A percentile compares a stretch with the other conserved stretches of the same genome.
These are phyloP conservation scores for Peromyscus polionotus DNA, from an alignment of 2,113 vertebrate species.

Conservation along the genomic window DNA sequence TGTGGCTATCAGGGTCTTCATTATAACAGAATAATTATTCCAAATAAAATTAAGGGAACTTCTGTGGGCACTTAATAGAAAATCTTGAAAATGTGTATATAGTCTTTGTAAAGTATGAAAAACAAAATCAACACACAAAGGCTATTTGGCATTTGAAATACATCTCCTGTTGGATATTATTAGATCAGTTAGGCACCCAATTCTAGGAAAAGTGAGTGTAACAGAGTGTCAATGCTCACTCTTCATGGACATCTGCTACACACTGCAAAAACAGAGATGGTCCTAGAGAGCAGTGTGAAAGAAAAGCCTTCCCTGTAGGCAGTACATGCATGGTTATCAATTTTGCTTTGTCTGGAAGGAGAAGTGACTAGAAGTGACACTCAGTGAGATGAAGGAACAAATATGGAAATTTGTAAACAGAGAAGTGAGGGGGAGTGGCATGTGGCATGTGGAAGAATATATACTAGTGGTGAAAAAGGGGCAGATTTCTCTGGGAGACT, in stretches of 20 bases:
- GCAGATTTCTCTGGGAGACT: neutral
- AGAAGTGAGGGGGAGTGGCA: neutral
- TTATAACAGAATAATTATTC: neutral
- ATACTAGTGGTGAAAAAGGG: neutral
- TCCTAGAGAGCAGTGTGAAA: neutral
- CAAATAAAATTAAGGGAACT: neutral
- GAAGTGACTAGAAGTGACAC: neutral
- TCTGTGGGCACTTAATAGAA: neutral
- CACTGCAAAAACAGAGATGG: neutral
- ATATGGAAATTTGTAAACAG: neutral
- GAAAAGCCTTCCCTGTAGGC: fast-evolving
- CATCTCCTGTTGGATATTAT: neutral
- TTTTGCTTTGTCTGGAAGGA: neutral
- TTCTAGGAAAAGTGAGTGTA: neutral
- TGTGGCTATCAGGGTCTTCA: neutral
- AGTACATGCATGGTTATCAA: neutral
- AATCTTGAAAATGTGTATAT: neutral
- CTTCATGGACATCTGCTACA: neutral
- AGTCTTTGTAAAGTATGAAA: neutral
- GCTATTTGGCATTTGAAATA: neutral
- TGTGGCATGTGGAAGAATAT: fast-evolving
- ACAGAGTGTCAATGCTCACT: neutral
- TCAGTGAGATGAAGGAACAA: neutral
- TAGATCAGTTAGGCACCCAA: neutral
- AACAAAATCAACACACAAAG: neutral